These are phyloP conservation scores for Dicycla oo DNA, from an alignment of 2,888 invertebrate genomes.

Conservation along the genomic window DNA sequence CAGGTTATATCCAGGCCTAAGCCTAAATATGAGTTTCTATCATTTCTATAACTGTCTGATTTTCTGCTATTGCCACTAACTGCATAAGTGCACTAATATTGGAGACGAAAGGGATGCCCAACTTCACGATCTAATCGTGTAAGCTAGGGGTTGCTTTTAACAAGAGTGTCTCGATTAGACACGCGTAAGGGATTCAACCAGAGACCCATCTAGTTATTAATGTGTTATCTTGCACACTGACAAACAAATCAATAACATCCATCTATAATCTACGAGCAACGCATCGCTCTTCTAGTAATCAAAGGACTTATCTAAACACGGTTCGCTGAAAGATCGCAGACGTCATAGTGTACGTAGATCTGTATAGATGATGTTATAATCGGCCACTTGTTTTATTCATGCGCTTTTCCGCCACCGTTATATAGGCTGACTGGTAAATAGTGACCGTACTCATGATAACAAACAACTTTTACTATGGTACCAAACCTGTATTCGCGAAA, in stretches of 20 bases:
- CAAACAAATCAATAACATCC: background rate
- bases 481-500: too few relatives aligned
- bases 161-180: background rate
- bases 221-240: background rate
- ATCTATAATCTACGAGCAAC: background rate
- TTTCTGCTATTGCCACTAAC: conserved; percentile 19
- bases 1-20: background rate
- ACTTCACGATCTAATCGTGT: background rate
- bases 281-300: background rate
- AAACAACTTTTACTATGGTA: too few relatives aligned
- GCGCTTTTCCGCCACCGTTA: background rate
- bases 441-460: too few relatives aligned
- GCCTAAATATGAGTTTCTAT: conserved; percentile 2
- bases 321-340: background rate
- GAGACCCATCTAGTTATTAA: background rate
- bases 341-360: background rate
- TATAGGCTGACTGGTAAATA: too few relatives aligned
- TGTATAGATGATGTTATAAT: conserved; percentile 1
- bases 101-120: conserved; percentile 3
- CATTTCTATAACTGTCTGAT: conserved; percentile 6
- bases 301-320: background rate
- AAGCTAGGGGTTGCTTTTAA: background rate
- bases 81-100: background rate
- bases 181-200: conserved; percentile 15
- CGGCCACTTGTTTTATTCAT: background rate